These are phyloP conservation scores for Myathropa florea DNA, from an alignment of 2,888 invertebrate species.

Conservation along the genomic window DNA sequence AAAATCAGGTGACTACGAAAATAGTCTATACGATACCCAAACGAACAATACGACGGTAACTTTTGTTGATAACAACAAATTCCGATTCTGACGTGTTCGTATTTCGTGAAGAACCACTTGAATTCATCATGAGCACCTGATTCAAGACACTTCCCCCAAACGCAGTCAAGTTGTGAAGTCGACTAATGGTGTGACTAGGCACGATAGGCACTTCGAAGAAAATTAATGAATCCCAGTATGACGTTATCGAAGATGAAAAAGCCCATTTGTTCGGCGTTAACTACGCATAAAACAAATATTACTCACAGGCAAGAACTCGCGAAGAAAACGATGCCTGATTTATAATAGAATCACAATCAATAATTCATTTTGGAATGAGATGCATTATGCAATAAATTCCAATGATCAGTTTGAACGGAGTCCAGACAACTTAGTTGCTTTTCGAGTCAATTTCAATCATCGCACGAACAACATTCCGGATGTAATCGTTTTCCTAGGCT, in stretches of 20 bases:
- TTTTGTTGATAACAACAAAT: background rate
- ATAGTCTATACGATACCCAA: background rate
- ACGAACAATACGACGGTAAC: background rate
- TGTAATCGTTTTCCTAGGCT: background rate
- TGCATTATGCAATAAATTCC: background rate
- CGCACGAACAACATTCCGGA: background rate
- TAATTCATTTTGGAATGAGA: background rate
- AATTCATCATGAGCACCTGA: conserved; percentile 7
- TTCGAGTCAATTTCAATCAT: background rate
- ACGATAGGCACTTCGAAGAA: background rate
- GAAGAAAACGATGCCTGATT: too few relatives aligned
- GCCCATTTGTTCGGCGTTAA: background rate
- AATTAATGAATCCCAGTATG: conserved; percentile 15
- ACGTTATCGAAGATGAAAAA: background rate
- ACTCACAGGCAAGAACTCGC: too few relatives aligned
- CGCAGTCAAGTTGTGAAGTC: background rate
- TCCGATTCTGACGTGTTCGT: background rate
- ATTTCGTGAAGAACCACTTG: background rate
- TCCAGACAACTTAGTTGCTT: background rate
- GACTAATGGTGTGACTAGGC: conserved; percentile 16
- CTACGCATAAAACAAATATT: background rate
- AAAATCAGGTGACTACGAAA: background rate
- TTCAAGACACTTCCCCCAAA: background rate
- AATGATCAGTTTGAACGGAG: too few relatives aligned
- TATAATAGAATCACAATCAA: too few relatives aligned